phyloP scores from a whole-genome alignment of 1,140 invertebrate species.

The Mya arenaria region DNA sequence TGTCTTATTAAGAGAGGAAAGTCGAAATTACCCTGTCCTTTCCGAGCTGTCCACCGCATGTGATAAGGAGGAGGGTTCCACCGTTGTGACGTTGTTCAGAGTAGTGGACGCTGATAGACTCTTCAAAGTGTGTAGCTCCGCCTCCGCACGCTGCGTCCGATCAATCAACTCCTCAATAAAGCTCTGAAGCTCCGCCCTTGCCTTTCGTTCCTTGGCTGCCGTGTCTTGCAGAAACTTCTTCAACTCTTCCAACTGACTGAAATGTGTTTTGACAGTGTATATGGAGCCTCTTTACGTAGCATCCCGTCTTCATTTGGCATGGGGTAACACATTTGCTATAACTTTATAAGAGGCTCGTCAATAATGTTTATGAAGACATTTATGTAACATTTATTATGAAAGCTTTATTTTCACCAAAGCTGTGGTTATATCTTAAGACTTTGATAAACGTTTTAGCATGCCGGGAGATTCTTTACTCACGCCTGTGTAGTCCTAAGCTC shows the following conservation, averaged over 20 bases:
- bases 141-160: constrained; percentile 72
- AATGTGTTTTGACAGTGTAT: too few relatives aligned
- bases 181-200: constrained; percentile 67
- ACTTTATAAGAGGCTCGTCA: too few relatives aligned
- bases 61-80: neutral
- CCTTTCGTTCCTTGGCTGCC: constrained; percentile 71
- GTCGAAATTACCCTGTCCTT: constrained; percentile 13
- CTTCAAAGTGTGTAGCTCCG: constrained; percentile 62
- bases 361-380: too few relatives aligned
- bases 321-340: too few relatives aligned
- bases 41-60: neutral
- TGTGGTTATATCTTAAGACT: neutral
- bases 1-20: too few relatives aligned
- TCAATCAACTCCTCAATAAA: constrained; percentile 74
- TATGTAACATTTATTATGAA: neutral
- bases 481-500: constrained; percentile 44
- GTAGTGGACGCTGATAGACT: neutral
- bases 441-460: too few relatives aligned
- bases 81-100: neutral
- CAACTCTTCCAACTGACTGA: constrained; percentile 69
- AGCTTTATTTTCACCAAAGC: neutral
- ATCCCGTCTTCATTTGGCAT: too few relatives aligned
- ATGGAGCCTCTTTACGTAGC: too few relatives aligned
- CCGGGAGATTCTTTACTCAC: too few relatives aligned
- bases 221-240: constrained; percentile 67